Evolutionary conservation across 2,888 invertebrate species (phyloP), one percentile per base, ranked within the genome.

Genomic region (Drosophila falleni): DNA sequence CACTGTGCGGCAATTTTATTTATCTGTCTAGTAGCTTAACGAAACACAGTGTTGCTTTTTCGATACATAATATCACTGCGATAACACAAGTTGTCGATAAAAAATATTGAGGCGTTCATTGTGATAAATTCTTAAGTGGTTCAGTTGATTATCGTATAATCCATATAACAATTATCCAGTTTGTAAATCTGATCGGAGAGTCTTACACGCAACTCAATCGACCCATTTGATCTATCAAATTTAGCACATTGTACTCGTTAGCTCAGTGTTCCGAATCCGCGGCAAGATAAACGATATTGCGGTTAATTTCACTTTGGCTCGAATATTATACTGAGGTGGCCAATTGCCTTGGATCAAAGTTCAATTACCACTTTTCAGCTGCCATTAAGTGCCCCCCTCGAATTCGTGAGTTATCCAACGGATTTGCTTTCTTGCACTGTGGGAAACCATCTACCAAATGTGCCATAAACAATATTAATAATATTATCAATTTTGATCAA

Each of bases 261-360:
- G 16, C 13, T 23, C 26, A 46, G 46, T 46, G 8, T 37, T 26
- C 4, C 33, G n/a, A 46, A 11, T 31, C 10, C 19, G 46, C 50
- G 50, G 54, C 65, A 50, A 58, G 62, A 70, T 73, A 73, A 83
- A 70, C 63, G 66, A 66, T 64, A 60, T 60, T 49, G 53, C 61
- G 60, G 44, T 26, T 59, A 71, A 71, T 81, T 83, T 71, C 39
- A 39, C 47, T 49, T 39, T 16, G 42, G 42, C 49, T 39, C 16
- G 39, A 39, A 49, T 51, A 35, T 31, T 37, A 39, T 9, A 54
- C 35, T 50, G 19, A n/a, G 33, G 3, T n/a, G 13, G 53, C 23
- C 31, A 60, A 51, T 51, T 51, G 51, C 39, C 51, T 19, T 16
- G 19, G 59, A 23, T 60, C 56, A 53, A 9, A 53, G 59, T 50